Evolutionary conservation across 92 coral and sea anemone genomes (phyloP).

Genomic region (Blastomussa wellsi): DNA sequence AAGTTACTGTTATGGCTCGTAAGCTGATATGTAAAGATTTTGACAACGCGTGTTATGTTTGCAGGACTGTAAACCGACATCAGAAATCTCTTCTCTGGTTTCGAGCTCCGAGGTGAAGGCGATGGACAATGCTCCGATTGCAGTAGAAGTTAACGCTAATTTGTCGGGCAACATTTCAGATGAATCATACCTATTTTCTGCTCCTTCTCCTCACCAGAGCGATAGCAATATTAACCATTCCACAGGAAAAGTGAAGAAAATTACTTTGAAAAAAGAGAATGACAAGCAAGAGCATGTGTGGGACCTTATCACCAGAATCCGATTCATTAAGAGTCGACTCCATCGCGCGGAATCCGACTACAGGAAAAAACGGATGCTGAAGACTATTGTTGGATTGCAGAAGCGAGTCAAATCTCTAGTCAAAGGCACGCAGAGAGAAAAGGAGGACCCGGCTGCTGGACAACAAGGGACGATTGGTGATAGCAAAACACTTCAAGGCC

Average conservation of each 20-base stretch:
- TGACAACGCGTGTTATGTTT: not conserved
- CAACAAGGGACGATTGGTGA: not conserved
- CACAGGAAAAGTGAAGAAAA: not conserved
- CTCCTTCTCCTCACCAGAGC: not conserved
- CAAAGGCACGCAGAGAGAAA: constrained; percentile 20
- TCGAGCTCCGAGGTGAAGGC: not conserved
- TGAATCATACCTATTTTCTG: not conserved
- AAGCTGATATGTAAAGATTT: not conserved
- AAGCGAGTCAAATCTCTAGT: constrained; percentile 21
- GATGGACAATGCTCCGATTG: not conserved
- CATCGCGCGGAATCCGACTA: constrained; percentile 30
- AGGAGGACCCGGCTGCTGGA: not conserved
- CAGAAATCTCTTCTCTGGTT: not conserved
- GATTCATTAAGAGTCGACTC: constrained; percentile 22
- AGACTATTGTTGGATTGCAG: constrained; percentile 20
- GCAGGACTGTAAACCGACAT: not conserved
- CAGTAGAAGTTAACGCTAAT: not conserved
- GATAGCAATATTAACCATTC: not conserved
- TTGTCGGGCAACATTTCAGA: not conserved
- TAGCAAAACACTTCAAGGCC: not conserved
- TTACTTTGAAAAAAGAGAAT: not conserved
- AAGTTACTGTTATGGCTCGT: not conserved
- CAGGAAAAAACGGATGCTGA: constrained; percentile 35
- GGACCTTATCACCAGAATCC: constrained; percentile 24
- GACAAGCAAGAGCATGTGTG: constrained; percentile 15